phyloP scores from a whole-genome alignment of 2,113 vertebrate genomes.

The Lipotes vexillifer region DNA sequence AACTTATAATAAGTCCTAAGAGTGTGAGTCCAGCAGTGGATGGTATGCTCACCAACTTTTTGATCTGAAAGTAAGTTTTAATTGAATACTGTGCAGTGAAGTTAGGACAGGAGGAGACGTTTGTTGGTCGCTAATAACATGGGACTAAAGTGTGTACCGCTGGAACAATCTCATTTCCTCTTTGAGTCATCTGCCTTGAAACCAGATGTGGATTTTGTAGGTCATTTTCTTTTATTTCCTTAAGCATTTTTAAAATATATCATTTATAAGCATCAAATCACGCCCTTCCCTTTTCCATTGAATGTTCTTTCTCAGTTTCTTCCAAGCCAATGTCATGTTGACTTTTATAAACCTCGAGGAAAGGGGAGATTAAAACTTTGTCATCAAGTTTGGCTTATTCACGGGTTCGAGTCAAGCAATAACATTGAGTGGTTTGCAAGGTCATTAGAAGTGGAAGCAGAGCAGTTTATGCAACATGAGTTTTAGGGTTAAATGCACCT shows the following conservation, averaged over 20 bases:
- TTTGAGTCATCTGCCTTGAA: not conserved
- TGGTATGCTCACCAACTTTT: conserved; percentile 25
- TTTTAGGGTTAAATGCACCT: conserved; percentile 27
- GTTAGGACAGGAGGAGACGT: conserved; percentile 60
- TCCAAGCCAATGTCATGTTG: not conserved
- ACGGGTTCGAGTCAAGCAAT: not conserved
- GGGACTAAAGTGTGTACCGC: conserved; percentile 27
- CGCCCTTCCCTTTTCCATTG: not conserved
- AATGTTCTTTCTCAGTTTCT: not conserved
- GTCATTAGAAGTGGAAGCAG: conserved; percentile 19
- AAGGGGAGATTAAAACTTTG: conserved; percentile 30
- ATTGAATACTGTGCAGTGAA: conserved; percentile 63
- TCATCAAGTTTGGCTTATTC: conserved; percentile 36
- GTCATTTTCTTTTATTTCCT: not conserved
- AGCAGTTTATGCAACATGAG: not conserved
- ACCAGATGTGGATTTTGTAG: not conserved
- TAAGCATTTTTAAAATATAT: not conserved
- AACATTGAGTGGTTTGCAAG: conserved; percentile 31
- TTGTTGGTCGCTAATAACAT: conserved; percentile 57
- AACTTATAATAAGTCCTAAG: conserved; percentile 51
- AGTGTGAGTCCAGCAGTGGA: conserved; percentile 35
- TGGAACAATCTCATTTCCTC: conserved; percentile 70
- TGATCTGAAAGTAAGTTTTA: conserved; percentile 55
- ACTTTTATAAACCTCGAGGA: not conserved
- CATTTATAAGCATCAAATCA: not conserved